Conservation (phyloP, 1,140 invertebrate species). For the Sarcophaga peregrina region DNA sequence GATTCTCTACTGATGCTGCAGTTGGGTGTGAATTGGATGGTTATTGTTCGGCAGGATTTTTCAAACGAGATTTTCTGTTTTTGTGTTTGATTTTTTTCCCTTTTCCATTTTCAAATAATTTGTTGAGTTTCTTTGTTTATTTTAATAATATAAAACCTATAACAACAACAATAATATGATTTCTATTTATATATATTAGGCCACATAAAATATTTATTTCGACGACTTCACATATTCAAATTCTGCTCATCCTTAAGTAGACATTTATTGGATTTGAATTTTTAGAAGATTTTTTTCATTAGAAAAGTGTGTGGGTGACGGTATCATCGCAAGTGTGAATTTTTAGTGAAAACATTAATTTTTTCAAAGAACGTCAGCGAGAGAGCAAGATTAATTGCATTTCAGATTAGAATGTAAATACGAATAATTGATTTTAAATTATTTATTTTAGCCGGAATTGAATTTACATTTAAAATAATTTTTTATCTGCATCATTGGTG, state of each 20-base stretch:
- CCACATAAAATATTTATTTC: no score
- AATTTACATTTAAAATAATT: neutral
- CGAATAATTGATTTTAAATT: conserved; percentile 17
- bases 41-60: neutral
- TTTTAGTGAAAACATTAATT: neutral
- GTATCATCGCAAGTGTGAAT: no score
- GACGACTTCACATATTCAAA: no score
- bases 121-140: neutral
- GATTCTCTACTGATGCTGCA: neutral
- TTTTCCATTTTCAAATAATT: neutral
- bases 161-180: no score
- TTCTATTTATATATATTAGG: no score
- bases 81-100: neutral
- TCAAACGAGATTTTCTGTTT: neutral
- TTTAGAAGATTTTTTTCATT: no score
- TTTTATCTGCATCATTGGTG: neutral
- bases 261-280: no score
- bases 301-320: neutral
- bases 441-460: conserved; percentile 10
- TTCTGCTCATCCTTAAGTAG: no score
- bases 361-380: no score
- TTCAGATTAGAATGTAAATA: conserved; percentile 25
- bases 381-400: no score
- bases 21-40: neutral
- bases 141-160: neutral